Evolutionary conservation across 2,797 vertebrate genomes (phyloP).

Genomic region (Cercopithecus mitis): DNA sequence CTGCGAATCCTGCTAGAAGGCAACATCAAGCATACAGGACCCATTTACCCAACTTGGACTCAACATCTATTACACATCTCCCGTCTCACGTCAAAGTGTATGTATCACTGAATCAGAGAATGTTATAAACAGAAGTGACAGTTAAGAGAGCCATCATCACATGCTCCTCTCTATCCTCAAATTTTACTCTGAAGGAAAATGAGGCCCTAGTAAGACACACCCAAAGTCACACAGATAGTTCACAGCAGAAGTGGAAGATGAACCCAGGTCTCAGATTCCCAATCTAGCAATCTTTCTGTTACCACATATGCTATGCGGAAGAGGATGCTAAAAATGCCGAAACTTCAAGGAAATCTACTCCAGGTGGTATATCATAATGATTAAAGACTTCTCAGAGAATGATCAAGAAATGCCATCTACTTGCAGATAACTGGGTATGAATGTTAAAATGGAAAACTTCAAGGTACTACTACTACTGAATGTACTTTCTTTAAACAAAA

Average conservation of each 20-base stretch:
- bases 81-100: background rate
- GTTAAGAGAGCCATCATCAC: background rate
- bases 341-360: conserved; percentile 32
- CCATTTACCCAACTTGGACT: background rate
- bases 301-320: background rate
- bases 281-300: background rate
- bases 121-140: background rate
- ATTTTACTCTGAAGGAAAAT: conserved; percentile 57
- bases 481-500: conserved; percentile 38
- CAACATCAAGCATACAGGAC: background rate
- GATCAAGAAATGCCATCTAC: conserved; percentile 15
- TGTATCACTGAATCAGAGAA: background rate
- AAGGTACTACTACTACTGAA: conserved; percentile 25
- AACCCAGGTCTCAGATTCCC: conserved; percentile 27
- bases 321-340: background rate
- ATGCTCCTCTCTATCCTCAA: background rate
- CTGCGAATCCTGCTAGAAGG: background rate
- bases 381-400: conserved; percentile 40
- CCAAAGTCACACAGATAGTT: conserved; percentile 22
- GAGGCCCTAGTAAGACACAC: background rate
- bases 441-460: conserved; percentile 43
- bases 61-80: background rate
- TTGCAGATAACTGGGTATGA: conserved; percentile 11
- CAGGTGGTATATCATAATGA: background rate
- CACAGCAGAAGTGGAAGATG: background rate